Evolutionary conservation across 2,797 vertebrate species (phyloP).

Genomic region (Prionace glauca): DNA sequence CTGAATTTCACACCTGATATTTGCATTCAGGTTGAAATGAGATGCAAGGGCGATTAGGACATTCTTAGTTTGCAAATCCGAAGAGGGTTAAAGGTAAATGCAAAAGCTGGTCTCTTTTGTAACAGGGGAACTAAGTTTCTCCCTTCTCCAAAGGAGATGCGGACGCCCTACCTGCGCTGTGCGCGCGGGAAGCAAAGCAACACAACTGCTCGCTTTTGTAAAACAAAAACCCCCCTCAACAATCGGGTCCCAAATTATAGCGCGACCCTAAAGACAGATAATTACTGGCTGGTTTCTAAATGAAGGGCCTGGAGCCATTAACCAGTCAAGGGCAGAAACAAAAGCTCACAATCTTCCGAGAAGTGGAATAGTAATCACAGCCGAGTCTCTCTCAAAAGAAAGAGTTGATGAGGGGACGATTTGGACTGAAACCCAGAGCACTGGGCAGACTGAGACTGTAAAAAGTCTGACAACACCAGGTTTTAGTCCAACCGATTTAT

Average conservation of each 20-base stretch:
- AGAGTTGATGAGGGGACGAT: not conserved
- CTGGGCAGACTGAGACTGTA: not conserved
- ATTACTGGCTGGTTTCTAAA: conserved; percentile 35
- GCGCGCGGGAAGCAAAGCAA: not conserved
- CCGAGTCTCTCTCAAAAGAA: not conserved
- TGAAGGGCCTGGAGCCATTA: not conserved
- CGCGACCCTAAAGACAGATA: conserved; percentile 8
- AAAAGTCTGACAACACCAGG: too few relatives aligned
- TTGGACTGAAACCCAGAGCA: not conserved
- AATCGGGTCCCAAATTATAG: not conserved
- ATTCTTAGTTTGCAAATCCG: not conserved
- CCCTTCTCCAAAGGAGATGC: not conserved
- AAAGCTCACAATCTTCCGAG: not conserved
- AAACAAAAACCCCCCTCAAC: not conserved
- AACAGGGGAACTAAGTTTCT: not conserved
- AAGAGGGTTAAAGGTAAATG: not conserved
- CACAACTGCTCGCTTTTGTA: not conserved
- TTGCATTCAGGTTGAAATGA: not conserved
- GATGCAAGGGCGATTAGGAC: not conserved
- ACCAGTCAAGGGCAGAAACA: conserved; percentile 23
- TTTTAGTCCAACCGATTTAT: too few relatives aligned
- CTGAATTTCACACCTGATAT: not conserved
- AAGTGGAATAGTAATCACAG: not conserved
- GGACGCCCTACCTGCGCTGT: not conserved
- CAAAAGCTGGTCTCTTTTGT: not conserved